phyloP scores from a whole-genome alignment of 92 coral and sea anemone genomes.

The Phenganax marumi region DNA sequence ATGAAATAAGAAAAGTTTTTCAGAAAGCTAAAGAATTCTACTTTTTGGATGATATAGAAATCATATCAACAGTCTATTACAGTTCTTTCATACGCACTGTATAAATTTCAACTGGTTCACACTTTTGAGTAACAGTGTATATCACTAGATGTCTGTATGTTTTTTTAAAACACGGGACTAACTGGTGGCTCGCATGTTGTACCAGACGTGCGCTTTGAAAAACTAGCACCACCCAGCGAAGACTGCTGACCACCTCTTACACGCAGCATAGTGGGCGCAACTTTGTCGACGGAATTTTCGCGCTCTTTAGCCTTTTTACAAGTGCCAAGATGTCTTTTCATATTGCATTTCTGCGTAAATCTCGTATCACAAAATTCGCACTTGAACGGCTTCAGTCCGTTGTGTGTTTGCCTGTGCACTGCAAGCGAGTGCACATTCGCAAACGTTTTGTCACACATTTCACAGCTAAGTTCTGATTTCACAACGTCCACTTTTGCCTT shows the following conservation, averaged over 20 bases:
- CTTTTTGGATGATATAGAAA: too few species aligned
- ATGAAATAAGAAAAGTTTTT: too few species aligned
- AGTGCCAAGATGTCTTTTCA: slow-evolving; percentile 25
- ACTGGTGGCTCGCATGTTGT: background rate
- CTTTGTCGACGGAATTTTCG: background rate
- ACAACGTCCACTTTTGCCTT: slow-evolving; percentile 2
- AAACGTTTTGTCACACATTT: slow-evolving; percentile 11
- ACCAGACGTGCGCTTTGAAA: background rate
- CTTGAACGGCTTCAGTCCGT: slow-evolving; percentile 19
- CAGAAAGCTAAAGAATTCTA: too few species aligned
- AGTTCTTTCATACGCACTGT: too few species aligned
- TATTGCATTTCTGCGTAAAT: slow-evolving; percentile 18
- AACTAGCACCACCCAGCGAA: background rate
- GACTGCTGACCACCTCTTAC: background rate
- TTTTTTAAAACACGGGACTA: slow-evolving; percentile 8
- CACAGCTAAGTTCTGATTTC: slow-evolving; percentile 8
- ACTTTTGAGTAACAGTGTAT: too few species aligned
- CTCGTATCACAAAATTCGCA: slow-evolving; percentile 18
- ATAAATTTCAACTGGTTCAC: too few species aligned
- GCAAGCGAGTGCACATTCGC: slow-evolving; percentile 3
- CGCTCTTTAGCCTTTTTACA: background rate
- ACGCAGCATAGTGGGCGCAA: background rate
- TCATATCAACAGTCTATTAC: too few species aligned
- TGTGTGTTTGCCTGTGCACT: slow-evolving; percentile 16
- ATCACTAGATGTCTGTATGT: too few species aligned